Evolutionary conservation across 2,113 vertebrate species (phyloP).

Genomic region (Marcusenius ussheri): DNA sequence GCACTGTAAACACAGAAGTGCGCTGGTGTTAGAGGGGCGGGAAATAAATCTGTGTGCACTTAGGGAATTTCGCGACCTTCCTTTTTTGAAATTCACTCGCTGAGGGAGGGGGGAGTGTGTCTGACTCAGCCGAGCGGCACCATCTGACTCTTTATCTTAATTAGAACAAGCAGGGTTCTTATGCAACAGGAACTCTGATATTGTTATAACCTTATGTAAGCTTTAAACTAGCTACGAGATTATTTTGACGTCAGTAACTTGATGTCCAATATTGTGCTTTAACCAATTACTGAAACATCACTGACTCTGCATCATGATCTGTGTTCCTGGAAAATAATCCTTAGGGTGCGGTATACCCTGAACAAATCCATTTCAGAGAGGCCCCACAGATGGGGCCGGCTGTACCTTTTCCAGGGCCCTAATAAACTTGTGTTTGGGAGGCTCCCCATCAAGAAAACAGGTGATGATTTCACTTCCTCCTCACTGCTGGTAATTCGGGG

Average conservation of each 20-base stretch:
- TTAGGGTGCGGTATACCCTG: neutral
- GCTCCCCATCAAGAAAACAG: neutral
- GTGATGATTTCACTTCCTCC: neutral
- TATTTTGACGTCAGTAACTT: neutral
- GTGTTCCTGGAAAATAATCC: neutral
- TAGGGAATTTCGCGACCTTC: neutral
- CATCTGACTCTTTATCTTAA: constrained; percentile 4
- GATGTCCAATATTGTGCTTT: neutral
- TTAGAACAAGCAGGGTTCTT: neutral
- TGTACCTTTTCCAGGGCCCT: neutral
- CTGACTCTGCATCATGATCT: neutral
- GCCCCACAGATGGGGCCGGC: neutral
- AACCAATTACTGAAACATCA: neutral
- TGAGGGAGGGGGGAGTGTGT: neutral
- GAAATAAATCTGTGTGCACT: neutral
- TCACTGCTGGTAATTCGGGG: neutral
- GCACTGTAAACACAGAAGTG: neutral
- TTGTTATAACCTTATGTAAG: constrained; percentile 3
- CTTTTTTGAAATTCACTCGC: neutral
- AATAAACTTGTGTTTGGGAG: neutral
- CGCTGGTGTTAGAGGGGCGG: neutral
- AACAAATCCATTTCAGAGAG: neutral
- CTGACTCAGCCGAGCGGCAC: neutral
- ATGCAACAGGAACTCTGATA: constrained; percentile 1
- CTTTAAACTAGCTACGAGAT: neutral